Conservation (phyloP, 2,888 invertebrate genomes). For the Lissonota sp. region DNA sequence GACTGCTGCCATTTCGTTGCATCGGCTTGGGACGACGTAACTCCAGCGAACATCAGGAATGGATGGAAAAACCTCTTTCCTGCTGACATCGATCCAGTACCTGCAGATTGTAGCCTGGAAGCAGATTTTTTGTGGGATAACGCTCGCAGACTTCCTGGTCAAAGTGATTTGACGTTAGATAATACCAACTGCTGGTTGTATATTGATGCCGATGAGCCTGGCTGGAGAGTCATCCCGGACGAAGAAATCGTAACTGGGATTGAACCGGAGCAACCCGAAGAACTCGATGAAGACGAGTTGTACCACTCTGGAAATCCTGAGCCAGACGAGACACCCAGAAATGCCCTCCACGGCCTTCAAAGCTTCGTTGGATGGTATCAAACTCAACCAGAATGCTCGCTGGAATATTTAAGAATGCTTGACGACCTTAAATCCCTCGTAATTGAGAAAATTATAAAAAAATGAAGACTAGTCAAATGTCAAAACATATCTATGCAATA, state of each 20-base stretch:
- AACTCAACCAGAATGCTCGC: not conserved
- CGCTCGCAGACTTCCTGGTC: not conserved
- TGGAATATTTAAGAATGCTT: too few relatives aligned
- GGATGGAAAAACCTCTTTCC: not conserved
- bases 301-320: not conserved
- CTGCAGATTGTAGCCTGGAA: not conserved
- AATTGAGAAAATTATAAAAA: too few relatives aligned
- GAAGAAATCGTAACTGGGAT: not conserved
- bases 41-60: not conserved
- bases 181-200: not conserved
- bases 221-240: not conserved
- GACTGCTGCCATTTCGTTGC: not conserved
- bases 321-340: not conserved
- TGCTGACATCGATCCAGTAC: not conserved
- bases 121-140: not conserved
- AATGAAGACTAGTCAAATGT: too few relatives aligned
- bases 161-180: not conserved
- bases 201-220: not conserved
- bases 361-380: not conserved
- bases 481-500: too few relatives aligned
- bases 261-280: not conserved
- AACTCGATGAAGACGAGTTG: not conserved
- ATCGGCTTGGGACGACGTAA: not conserved
- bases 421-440: too few relatives aligned
- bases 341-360: not conserved